Percentiles rank a stretch among this genome's conserved stretches.
Evolutionary conservation across 2,888 invertebrate species (phyloP).

Genomic region (Charanyca ferruginea): DNA sequence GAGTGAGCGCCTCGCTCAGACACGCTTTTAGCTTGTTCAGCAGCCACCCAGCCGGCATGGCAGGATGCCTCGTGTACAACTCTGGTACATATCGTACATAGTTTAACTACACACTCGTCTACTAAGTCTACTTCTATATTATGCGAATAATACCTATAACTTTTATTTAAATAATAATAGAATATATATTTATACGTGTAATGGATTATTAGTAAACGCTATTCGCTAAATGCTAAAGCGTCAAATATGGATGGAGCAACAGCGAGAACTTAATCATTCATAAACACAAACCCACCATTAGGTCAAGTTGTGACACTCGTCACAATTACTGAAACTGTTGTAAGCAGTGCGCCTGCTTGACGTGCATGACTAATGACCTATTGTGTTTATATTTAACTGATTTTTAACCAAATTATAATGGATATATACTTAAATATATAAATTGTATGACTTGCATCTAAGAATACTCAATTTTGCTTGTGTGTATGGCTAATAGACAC

Average conservation of each 20-base stretch:
- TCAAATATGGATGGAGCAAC: constrained; percentile 33
- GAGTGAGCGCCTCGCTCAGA: constrained; percentile 71
- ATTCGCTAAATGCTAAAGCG: constrained; percentile 43
- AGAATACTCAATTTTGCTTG: constrained; percentile 54
- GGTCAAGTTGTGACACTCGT: constrained; percentile 49
- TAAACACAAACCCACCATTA: constrained; percentile 43
- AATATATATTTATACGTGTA: constrained; percentile 62
- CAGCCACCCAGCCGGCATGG: constrained; percentile 63
- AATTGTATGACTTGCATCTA: constrained; percentile 52
- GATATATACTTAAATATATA: too few species aligned
- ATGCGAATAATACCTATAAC: constrained; percentile 36
- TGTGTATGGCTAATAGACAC: constrained; percentile 46
- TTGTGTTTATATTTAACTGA: constrained; percentile 54
- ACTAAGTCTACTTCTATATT: constrained; percentile 45
- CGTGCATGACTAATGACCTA: constrained; percentile 51
- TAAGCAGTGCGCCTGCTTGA: constrained; percentile 26
- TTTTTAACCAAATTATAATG: constrained; percentile 52
- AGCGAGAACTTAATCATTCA: constrained; percentile 31
- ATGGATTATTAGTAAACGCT: constrained; percentile 46
- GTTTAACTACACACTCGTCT: constrained; percentile 52
- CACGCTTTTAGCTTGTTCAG: constrained; percentile 77
- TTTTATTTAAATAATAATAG: constrained; percentile 54
- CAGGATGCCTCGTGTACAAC: constrained; percentile 78
- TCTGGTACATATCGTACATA: constrained; percentile 68
- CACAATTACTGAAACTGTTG: constrained; percentile 47